Base-by-base conservation (phyloP, 1,140 invertebrate species). In the Listronotus oregonensis region DNA sequence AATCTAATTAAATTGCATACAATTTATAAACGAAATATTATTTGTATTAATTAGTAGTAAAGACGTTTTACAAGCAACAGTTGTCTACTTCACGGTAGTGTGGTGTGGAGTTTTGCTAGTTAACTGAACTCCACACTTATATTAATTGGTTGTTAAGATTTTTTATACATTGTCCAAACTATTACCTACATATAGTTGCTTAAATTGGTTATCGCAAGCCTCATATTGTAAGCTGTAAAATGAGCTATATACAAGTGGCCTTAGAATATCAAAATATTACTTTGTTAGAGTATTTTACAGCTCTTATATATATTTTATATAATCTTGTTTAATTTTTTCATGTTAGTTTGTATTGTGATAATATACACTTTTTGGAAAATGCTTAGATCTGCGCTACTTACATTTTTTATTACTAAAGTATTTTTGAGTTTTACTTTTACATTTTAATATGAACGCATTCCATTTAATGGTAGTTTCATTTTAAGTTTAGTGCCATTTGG, bases 401-500 rank as follows among this genome's bases (percentile, higher is more conserved):
- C n/a, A 18, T 42, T 27, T 42, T 40, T 56, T 17, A 51, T 46
- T 34, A 63, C n/a, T 43, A 43, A 64, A 21, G 21, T 44, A 21
- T 18, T 55, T 65, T 64, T 47, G 21, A 40, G 32, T 50, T 59
- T 58, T 62, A 27, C 17, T 66, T 61, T 37, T 58, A 49, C 47
- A 39, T 2, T 47, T 64, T 61, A 50, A 56, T 54, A 68, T 64
- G 49, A 67, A 71, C 63, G 69, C 72, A 73, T 73, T 73, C 72
- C 72, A 73, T 64, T 65, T 58, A 58, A 70, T 64, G 63, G 62
- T 71, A 73, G 70, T 71, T 68, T 67, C 52, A 27, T 61, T 66
- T 63, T 70, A 68, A 71, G 65, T 68, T 67, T 73, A 73, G 72
- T 73, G 72, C 72, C 72, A 73, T 73, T 72, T 65, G 72, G 70